Percentiles rank a stretch among this genome's conserved stretches.
phyloP scores from a whole-genome alignment of 2,113 vertebrate species.

The Perognathus longimembris region DNA sequence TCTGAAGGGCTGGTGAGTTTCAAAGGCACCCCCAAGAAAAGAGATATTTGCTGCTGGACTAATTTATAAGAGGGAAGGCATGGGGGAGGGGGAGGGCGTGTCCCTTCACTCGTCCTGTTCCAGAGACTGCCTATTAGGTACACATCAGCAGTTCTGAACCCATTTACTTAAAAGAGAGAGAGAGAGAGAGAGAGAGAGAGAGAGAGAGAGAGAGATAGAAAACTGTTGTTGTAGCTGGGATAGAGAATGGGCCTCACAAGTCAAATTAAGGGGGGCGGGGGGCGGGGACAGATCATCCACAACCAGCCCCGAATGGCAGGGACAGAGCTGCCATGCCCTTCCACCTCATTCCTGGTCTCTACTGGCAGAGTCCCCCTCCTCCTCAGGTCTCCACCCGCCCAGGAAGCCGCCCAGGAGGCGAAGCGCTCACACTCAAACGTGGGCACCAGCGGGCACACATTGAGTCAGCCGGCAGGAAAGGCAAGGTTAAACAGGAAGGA shows the following conservation, averaged over 20 bases:
- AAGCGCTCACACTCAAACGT: not conserved
- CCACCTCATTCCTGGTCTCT: not conserved
- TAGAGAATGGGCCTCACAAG: not conserved
- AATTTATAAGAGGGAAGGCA: not conserved
- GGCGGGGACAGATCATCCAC: not conserved
- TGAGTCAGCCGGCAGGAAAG: constrained; percentile 79
- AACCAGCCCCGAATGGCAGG: not conserved
- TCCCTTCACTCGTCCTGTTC: not conserved
- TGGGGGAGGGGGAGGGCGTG: not conserved
- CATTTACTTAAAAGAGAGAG: not conserved
- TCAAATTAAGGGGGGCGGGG: not conserved
- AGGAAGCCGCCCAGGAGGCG: not conserved
- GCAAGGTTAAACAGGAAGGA: constrained; percentile 72
- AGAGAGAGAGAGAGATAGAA: too few species aligned
- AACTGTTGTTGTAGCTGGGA: not conserved
- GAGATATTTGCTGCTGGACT: not conserved
- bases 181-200: not conserved
- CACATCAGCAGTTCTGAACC: not conserved
- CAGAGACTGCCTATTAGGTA: not conserved
- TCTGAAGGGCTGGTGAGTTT: not conserved
- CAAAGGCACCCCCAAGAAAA: not conserved
- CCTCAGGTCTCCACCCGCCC: not conserved
- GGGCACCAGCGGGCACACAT: constrained; percentile 45
- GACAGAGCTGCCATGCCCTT: not conserved
- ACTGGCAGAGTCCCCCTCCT: not conserved